These are phyloP conservation scores for Lepisosteus oculatus DNA, from an alignment of 2,113 vertebrate species.

Conservation along the genomic window DNA sequence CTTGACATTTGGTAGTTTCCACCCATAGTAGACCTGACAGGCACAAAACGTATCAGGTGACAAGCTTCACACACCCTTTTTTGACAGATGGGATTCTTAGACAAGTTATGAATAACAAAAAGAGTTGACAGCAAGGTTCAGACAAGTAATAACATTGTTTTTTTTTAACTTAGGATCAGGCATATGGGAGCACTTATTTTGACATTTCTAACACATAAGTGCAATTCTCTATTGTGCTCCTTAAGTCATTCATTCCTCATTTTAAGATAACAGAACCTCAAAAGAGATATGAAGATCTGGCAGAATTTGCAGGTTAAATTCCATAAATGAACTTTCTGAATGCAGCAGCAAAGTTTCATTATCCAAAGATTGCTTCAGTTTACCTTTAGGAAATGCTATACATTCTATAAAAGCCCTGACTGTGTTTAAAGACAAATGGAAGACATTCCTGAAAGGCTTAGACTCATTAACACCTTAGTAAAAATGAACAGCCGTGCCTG, in stretches of 20 bases:
- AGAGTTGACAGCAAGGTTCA: not conserved
- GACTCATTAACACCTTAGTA: constrained; percentile 50
- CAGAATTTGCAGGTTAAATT: constrained; percentile 63
- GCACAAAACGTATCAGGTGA: too few species aligned
- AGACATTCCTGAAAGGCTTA: constrained; percentile 67
- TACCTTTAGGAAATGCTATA: constrained; percentile 72
- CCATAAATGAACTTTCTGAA: constrained; percentile 54
- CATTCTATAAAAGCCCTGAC: constrained; percentile 62
- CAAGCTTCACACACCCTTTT: not conserved
- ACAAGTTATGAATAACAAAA: not conserved
- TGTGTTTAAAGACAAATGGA: constrained; percentile 54
- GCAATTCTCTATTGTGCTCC: constrained; percentile 41
- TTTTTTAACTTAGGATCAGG: constrained; percentile 11
- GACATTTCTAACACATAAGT: constrained; percentile 25
- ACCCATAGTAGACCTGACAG: too few species aligned
- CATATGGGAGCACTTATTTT: constrained; percentile 29
- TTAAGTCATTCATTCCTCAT: constrained; percentile 30
- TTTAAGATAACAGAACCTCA: constrained; percentile 36
- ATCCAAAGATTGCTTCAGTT: constrained; percentile 60
- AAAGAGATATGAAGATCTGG: constrained; percentile 50
- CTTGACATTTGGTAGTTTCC: too few species aligned
- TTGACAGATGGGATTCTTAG: constrained; percentile 2
- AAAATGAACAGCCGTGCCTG: constrained; percentile 38
- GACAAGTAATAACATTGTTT: constrained; percentile 17
- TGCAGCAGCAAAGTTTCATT: constrained; percentile 69